Evolutionary conservation across 2,797 vertebrate genomes (phyloP).

Genomic region (Hippocampus kuda): DNA sequence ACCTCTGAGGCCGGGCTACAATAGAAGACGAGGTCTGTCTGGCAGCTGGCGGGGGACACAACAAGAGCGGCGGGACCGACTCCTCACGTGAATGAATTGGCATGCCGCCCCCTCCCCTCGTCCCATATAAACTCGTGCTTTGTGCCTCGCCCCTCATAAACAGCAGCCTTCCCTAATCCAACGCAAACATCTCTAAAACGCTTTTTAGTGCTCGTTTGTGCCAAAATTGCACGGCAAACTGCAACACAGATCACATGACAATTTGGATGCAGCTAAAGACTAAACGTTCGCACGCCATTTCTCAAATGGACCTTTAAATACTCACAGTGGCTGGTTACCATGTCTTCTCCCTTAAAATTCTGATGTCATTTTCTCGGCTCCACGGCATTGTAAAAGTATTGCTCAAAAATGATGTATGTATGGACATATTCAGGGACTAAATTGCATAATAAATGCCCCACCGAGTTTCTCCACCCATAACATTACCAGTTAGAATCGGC

Average conservation of each 20-base stretch:
- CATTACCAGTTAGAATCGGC: no score
- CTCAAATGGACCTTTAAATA: background rate
- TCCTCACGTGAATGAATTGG: slow-evolving; percentile 40
- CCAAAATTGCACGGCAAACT: slow-evolving; percentile 28
- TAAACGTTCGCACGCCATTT: background rate
- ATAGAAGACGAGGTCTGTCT: slow-evolving; percentile 42
- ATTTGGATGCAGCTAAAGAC: background rate
- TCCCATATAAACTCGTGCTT: slow-evolving; percentile 50
- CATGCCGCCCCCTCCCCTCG: slow-evolving; percentile 30
- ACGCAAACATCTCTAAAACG: slow-evolving; percentile 58
- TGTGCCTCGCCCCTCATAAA: slow-evolving; percentile 51
- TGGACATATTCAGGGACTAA: no score
- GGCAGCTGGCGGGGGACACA: slow-evolving; percentile 55
- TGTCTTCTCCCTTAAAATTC: no score
- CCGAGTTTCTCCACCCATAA: no score
- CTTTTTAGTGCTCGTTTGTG: slow-evolving; percentile 41
- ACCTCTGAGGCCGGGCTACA: slow-evolving; percentile 56
- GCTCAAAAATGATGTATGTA: no score
- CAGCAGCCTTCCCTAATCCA: slow-evolving; percentile 39
- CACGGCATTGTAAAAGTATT: no score
- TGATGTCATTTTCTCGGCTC: no score
- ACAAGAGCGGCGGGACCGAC: slow-evolving; percentile 37
- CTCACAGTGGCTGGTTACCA: background rate
- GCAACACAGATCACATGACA: background rate
- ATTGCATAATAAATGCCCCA: no score